These are phyloP conservation scores for Clytia hemisphaerica DNA, from an alignment of 30 jellyfish, hydroid and myxozoan species.

Conservation along the genomic window DNA sequence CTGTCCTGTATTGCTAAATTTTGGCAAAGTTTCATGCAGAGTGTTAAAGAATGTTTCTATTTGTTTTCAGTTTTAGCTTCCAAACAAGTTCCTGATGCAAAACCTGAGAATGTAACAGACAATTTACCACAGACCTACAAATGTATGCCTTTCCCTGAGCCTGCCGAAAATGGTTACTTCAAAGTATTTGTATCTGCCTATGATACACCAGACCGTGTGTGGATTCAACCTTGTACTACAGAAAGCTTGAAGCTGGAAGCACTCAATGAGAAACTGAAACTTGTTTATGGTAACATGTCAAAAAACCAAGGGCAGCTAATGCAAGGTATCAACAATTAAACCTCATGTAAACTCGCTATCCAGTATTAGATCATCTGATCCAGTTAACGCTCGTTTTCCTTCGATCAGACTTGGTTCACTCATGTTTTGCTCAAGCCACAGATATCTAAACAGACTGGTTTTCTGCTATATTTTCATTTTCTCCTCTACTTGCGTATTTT, in stretches of 20 bases:
- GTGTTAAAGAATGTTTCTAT: too few species aligned
- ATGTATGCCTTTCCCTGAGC: conserved; percentile 28
- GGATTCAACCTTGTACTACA: conserved; percentile 48
- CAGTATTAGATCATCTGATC: too few species aligned
- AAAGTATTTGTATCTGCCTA: conserved; percentile 70
- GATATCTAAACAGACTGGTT: too few species aligned
- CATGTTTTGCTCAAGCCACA: too few species aligned
- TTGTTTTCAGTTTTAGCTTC: too few species aligned
- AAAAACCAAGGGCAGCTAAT: conserved; percentile 7
- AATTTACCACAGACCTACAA: conserved; percentile 27
- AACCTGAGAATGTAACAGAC: neutral
- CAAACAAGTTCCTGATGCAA: too few species aligned
- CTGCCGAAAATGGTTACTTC: conserved; percentile 43
- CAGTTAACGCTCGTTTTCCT: too few species aligned
- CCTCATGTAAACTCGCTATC: too few species aligned
- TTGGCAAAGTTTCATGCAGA: too few species aligned
- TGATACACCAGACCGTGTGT: conserved; percentile 69
- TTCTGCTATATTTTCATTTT: neutral
- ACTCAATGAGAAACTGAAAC: conserved; percentile 56
- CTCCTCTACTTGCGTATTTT: neutral
- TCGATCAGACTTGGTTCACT: too few species aligned
- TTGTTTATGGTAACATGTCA: conserved; percentile 18
- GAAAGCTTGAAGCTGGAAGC: conserved; percentile 46
- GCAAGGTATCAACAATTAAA: conserved; percentile 7
- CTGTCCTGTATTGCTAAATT: too few species aligned